Base-by-base conservation (phyloP, 2,888 invertebrate species). In the Eupithecia vulgata region DNA sequence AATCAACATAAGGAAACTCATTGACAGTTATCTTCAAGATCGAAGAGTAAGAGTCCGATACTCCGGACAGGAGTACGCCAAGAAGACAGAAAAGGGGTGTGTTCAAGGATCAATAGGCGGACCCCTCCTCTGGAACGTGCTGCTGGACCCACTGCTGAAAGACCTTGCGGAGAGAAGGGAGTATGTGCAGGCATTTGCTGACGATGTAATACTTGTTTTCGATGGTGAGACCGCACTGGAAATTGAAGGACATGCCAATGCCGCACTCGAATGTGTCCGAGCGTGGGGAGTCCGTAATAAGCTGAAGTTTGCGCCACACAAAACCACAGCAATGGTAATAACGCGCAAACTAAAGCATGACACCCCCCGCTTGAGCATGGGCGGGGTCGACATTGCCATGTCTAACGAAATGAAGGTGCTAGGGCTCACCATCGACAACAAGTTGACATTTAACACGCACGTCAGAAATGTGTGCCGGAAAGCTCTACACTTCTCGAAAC, bases 91-190 rank as follows among this genome's bases (percentile, higher is more conserved):
- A 12, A 78, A 76, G 35, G 76, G 78, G 0, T 74, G 72, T 45
- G 68, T 74, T 0, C 74, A 78, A 42, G 74, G 78, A 0, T 77
- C 77, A 1, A 73, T 75, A 13, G 68, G 76, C 0, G 78, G 78
- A 1, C 78, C 78, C 0, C 71, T 48, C 1, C 66, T 78, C 1
- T 78, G 78, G 78, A 76, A 78, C 57, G 57, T 78, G 0, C 59
- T 75, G 3, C 13, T 78, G 5, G 70, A 78, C 59, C 71, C 78
- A 1, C 70, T 78, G 3, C 67, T 79, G 37, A 30, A 62, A 34
- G 34, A 30, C 3, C 17, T 62, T 8, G 62, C 25, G 34, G 13
- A 30, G 25, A 62, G 62, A 62, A 13, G 35, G 3, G 30, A 62
- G 30, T 62, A 62, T 15, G 21, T 12, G 15, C 62, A 62, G 35